Base-by-base conservation (phyloP, 2,797 vertebrate species). In the Eulemur mongoz region DNA sequence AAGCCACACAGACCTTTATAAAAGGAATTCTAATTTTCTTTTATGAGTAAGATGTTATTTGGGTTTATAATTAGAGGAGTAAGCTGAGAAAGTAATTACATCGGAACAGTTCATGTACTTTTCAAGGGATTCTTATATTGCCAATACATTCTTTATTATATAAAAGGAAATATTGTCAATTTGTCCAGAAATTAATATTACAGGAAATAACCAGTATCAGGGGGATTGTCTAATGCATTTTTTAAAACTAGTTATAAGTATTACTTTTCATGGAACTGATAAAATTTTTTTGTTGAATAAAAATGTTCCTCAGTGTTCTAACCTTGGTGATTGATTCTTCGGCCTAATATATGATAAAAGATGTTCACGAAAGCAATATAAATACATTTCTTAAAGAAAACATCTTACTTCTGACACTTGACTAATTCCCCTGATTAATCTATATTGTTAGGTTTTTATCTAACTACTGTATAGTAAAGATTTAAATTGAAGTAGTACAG, bases 141-240 rank as follows among this genome's bases (percentile, higher is more conserved):
- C 43, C 7, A 35, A 4, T 69, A 40, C 92, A 52, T 48, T 95
- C 30, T 96, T 89, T 91, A 27, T 83, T 80, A 30, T 35, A 48
- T 50, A 89, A 32, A 95, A 83, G 8, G 22, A n/a, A 82, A n/a
- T 3, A 15, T 43, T 85, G 45, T 84, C 30, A 50, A 13, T 91
- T 88, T 89, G 82, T 70, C 80, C 22, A 87, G 59, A 96, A 78
- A 63, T 80, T 92, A 95, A 87, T 93, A 38, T 91, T 92, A 65
- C 2, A 82, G 45, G 54, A 48, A 48, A n/a, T 88, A 87, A 63
- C 17, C 43, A 69, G 23, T 59, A 50, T 94, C 73, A 89, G 30
- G 40, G 23, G 10, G 82, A 27, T 76, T 94, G 6, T 79, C 86
- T 88, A 91, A 48, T 23, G 18, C 80, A 45, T 40, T 65, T 57